These are phyloP conservation scores for Penelope pileata DNA, from an alignment of 2,113 vertebrate species.

Conservation along the genomic window DNA sequence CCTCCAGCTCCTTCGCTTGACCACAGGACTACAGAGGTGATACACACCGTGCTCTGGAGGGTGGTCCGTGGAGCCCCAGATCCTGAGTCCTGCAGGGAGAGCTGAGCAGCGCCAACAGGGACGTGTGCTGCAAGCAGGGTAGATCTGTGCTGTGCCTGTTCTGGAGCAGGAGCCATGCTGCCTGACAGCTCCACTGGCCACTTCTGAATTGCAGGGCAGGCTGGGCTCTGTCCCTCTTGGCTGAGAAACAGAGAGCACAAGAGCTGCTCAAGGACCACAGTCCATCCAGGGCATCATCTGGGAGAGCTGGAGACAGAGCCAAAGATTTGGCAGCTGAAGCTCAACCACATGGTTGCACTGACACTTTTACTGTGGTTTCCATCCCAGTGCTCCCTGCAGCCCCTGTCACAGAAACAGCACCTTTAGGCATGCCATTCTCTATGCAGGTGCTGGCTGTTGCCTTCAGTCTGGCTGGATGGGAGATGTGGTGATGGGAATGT, in stretches of 20 bases:
- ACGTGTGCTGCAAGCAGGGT: background rate
- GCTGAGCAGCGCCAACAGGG: accelerated
- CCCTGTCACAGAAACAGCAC: background rate
- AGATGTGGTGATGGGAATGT: accelerated
- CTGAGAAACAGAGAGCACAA: background rate
- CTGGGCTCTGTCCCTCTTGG: background rate
- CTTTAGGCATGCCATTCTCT: background rate
- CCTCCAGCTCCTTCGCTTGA: background rate
- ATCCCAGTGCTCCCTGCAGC: background rate
- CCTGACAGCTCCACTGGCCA: background rate
- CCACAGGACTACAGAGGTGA: background rate
- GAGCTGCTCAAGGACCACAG: no score
- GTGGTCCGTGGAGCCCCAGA: background rate
- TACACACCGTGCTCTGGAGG: background rate
- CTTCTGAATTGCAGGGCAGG: background rate
- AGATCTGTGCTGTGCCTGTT: background rate
- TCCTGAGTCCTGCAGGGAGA: background rate
- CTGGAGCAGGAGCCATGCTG: background rate
- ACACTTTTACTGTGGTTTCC: background rate
- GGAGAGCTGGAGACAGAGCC: background rate
- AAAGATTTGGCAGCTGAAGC: background rate
- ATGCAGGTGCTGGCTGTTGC: background rate
- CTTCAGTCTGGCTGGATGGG: background rate
- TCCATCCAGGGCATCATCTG: background rate
- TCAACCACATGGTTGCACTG: background rate